Percentiles rank a stretch among this genome's conserved stretches.
phyloP scores from a whole-genome alignment of 2,888 invertebrate genomes.

The Meliscaeva auricollis region DNA sequence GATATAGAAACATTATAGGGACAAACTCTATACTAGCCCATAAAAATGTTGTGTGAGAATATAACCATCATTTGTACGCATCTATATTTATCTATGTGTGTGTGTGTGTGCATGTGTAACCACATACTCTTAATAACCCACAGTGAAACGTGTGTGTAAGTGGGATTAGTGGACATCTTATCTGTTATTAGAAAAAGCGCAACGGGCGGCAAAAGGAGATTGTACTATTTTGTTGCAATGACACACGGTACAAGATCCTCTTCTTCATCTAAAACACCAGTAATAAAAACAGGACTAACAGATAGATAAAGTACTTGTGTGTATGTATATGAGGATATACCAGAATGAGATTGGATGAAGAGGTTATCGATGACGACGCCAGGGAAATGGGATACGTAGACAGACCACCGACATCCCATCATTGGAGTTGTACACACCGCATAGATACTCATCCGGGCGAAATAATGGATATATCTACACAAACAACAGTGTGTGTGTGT shows the following conservation, averaged over 20 bases:
- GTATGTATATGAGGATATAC: constrained; percentile 12
- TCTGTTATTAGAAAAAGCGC: constrained; percentile 63
- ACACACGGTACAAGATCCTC: constrained; percentile 45
- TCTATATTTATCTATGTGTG: background rate
- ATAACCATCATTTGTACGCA: constrained; percentile 44
- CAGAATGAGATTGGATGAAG: constrained; percentile 53
- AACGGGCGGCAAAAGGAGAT: background rate
- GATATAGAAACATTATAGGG: background rate
- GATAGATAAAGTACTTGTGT: background rate
- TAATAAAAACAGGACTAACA: constrained; percentile 63
- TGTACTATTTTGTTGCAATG: constrained; percentile 50
- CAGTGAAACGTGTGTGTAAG: constrained; percentile 60
- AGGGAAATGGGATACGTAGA: constrained; percentile 58
- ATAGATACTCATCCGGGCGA: constrained; percentile 25
- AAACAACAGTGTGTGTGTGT: constrained; percentile 3
- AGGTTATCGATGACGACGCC: constrained; percentile 69
- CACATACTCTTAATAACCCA: constrained; percentile 49
- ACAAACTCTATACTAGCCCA: background rate
- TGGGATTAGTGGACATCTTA: constrained; percentile 73
- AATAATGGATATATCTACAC: constrained; percentile 3
- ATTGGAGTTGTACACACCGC: constrained; percentile 7
- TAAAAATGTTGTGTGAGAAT: constrained; percentile 53
- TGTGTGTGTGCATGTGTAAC: constrained; percentile 12
- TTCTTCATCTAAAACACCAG: constrained; percentile 20
- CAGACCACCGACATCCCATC: constrained; percentile 3